Evolutionary conservation across 2,113 vertebrate species (phyloP).

Genomic region (Nicator chloris): DNA sequence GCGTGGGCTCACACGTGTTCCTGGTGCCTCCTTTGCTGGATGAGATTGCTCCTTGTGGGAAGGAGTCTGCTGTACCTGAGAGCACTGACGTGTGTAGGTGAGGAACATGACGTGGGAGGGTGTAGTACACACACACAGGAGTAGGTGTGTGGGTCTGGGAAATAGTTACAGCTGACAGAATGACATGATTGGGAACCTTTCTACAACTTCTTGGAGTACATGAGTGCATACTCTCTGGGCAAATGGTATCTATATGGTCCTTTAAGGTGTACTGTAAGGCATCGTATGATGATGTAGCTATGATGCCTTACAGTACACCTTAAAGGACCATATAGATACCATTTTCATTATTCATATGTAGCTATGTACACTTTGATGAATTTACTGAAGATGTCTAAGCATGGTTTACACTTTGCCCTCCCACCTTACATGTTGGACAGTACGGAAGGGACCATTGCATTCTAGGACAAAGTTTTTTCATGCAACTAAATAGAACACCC

Average conservation of each 20-base stretch:
- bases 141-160: neutral
- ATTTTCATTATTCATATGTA: too few species aligned
- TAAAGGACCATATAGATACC: too few species aligned
- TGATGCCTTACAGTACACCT: too few species aligned
- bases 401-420: neutral
- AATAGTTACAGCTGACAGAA: neutral
- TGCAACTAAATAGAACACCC: neutral
- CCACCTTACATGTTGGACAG: neutral
- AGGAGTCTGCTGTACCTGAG: neutral
- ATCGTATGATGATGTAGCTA: too few species aligned
- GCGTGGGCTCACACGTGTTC: neutral
- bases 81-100: neutral
- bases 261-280: neutral
- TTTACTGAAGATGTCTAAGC: neutral
- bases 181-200: neutral
- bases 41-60: neutral
- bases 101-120: neutral
- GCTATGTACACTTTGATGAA: neutral
- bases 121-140: neutral
- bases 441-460: neutral
- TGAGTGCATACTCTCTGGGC: too few species aligned
- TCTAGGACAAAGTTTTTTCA: neutral
- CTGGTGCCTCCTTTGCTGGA: neutral
- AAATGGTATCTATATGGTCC: neutral
- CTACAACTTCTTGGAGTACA: neutral